A percentile compares a stretch with the other conserved stretches of the same genome.
phyloP scores from a whole-genome alignment of 2,113 vertebrate genomes.

The Gymnobelideus leadbeateri region DNA sequence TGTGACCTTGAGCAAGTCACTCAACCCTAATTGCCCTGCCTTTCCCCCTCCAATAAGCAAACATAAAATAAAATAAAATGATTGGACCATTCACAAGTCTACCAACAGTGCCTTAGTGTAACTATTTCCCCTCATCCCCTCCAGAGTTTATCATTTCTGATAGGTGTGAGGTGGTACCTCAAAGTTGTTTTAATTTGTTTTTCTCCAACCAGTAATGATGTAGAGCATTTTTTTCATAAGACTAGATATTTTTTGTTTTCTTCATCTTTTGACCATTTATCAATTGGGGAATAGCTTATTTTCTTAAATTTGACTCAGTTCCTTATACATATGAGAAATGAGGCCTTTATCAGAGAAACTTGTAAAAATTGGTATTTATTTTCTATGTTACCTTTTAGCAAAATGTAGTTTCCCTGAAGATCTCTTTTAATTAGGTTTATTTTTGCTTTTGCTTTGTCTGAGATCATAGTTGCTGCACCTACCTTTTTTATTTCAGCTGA shows the following conservation, averaged over 20 bases:
- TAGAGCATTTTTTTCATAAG: neutral
- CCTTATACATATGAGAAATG: neutral
- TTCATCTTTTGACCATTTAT: neutral
- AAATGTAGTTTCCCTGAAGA: neutral
- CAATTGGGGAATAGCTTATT: neutral
- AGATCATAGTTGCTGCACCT: neutral
- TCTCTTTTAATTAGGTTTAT: neutral
- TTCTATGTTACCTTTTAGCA: neutral
- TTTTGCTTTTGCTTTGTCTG: neutral
- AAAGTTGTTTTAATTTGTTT: neutral
- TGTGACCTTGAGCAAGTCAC: too few relatives aligned
- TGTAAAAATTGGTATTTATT: neutral
- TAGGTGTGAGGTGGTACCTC: neutral
- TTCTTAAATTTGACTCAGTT: neutral
- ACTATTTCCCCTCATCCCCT: neutral
- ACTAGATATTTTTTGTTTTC: too few relatives aligned
- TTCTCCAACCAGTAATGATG: neutral
- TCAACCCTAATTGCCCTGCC: too few relatives aligned
- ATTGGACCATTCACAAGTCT: neutral
- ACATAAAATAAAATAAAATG: neutral
- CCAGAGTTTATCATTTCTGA: neutral
- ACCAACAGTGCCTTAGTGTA: neutral
- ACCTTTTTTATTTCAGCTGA: too few relatives aligned
- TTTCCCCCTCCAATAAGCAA: too few relatives aligned
- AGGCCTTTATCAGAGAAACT: neutral